Conservation (phyloP, 2,888 invertebrate species). For the Neuroscelio doddi region DNA sequence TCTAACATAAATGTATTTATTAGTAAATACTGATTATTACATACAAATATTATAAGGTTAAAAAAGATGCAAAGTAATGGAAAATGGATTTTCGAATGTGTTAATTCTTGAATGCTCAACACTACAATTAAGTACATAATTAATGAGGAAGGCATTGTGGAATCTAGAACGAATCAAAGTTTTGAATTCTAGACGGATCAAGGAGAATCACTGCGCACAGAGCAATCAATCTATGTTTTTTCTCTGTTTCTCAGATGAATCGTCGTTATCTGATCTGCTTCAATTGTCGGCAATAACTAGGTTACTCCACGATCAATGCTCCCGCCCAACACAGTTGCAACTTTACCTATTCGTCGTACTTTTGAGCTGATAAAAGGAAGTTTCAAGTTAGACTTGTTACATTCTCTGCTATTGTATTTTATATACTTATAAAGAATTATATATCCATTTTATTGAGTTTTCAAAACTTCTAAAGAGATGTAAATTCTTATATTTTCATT, state of each 20-base stretch:
- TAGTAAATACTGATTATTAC: too few species aligned
- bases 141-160: background rate
- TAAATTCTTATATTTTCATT: too few species aligned
- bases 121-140: too few species aligned
- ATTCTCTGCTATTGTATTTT: too few species aligned
- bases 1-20: too few species aligned
- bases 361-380: slow-evolving; percentile 32
- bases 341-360: slow-evolving; percentile 35
- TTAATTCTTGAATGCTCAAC: too few species aligned
- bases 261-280: slow-evolving; percentile 43
- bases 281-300: slow-evolving; percentile 43
- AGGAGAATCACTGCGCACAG: slow-evolving; percentile 19
- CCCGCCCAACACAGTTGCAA: slow-evolving; percentile 36
- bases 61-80: too few species aligned
- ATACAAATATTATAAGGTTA: too few species aligned
- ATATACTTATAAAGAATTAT: too few species aligned
- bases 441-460: too few species aligned
- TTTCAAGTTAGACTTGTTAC: slow-evolving; percentile 21
- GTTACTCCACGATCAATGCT: slow-evolving; percentile 43
- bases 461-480: too few species aligned
- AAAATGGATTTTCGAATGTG: too few species aligned
- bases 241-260: slow-evolving; percentile 27
- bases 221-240: slow-evolving; percentile 37
- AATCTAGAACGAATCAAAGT: slow-evolving; percentile 1
- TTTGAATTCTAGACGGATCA: slow-evolving; percentile 31